Base-by-base conservation (phyloP, 2,888 invertebrate species). In the Rotaria magnacalcarata region DNA sequence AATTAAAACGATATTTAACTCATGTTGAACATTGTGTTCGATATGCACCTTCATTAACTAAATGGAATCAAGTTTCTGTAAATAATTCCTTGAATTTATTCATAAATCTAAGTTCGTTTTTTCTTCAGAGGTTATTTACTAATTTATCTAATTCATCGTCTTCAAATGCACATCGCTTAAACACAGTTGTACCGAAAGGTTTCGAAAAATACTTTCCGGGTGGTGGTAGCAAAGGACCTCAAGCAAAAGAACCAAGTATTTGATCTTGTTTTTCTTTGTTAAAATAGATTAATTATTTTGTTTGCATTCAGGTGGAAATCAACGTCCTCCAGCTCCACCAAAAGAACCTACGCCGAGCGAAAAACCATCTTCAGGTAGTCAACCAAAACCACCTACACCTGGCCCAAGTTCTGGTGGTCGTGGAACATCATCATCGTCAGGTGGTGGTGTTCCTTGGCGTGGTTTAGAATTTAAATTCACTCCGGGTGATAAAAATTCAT, bases 141-240 rank as follows among this genome's bases (percentile, higher is more conserved):
- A 60, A 60, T 60, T n/a, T 24, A 11, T 60, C 58, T 0, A 67
- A 67, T 67, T 4, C 27, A 67, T 41, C 67, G 19, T 27, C 67
- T 27, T 6, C 67, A 0, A 34, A 5, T 19, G 34, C 67, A 5
- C 67, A 67, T 67, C 67, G 67, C 8, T 14, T 67, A 19, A 67
- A 67, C 34, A 67, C 67, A 41, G 88, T 89, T 84, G 87, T 89
- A 11, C 96, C 96, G 0, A 96, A 96, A 91, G 96, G 96, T 1
- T 96, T 96, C 91, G 96, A 96, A 90, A 96, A 96, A 90, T 96
- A 95, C 91, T 96, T 95, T 89, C 94, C 94, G 16, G 93, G 93
- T 86, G 89, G 89, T 58, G 87, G 89, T 34, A 87, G 89, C n/a
- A 90, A 91, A 88, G 67, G 67, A 41, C 87, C 86, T 75, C 86